These are phyloP conservation scores for Cephus runcator DNA, from an alignment of 2,888 invertebrate genomes.

Conservation along the genomic window DNA sequence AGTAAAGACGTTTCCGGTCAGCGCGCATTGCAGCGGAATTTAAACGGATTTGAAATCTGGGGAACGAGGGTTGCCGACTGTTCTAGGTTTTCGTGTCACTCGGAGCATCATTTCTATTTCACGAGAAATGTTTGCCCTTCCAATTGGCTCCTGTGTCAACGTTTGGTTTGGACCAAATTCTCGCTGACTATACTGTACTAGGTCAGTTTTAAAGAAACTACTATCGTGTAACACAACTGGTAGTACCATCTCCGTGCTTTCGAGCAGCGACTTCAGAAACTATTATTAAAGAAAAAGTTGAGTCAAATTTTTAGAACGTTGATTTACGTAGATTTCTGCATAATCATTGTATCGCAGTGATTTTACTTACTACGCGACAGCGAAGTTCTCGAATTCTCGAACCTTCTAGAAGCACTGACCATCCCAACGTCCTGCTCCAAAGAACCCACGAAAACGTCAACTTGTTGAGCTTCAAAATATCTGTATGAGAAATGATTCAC, in stretches of 20 bases:
- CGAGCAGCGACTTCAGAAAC: neutral
- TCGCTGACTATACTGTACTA: neutral
- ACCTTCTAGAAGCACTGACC: conserved; percentile 13
- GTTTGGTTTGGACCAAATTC: neutral
- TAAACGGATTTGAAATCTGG: neutral
- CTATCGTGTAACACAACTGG: too few species aligned
- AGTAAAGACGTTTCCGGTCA: neutral
- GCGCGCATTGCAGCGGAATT: neutral
- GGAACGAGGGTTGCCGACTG: neutral
- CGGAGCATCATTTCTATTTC: conserved; percentile 27
- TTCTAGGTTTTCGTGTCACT: conserved; percentile 31
- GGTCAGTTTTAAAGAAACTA: neutral
- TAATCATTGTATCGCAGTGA: neutral
- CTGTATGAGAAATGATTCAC: neutral
- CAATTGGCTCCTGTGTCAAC: neutral
- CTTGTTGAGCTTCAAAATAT: neutral
- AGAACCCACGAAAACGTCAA: neutral
- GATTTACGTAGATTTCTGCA: neutral
- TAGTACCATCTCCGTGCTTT: neutral
- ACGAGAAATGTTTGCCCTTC: neutral
- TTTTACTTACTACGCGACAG: conserved; percentile 24
- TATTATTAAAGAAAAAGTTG: neutral
- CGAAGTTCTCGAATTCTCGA: conserved; percentile 18
- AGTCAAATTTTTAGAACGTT: neutral
- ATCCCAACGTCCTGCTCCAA: neutral